A percentile compares a stretch with the other conserved stretches of the same genome.
phyloP scores from a whole-genome alignment of 1,140 invertebrate genomes.

The Calosoma granatense region DNA sequence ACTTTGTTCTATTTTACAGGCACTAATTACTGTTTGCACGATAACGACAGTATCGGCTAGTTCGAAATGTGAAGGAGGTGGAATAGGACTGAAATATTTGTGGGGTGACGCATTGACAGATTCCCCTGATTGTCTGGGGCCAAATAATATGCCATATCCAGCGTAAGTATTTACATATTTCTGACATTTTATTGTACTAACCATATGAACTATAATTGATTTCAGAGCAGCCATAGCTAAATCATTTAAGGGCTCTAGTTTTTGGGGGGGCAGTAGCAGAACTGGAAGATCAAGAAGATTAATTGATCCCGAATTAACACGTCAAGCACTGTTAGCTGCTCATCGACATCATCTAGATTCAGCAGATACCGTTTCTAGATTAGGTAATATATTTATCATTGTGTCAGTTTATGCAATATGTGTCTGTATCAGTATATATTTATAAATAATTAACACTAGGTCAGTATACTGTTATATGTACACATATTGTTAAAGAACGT shows the following conservation, averaged over 20 bases:
- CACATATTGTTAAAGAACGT: neutral
- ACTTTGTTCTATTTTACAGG: no score
- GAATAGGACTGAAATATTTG: slow-evolving; percentile 59
- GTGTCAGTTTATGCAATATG: slow-evolving; percentile 11
- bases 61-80: slow-evolving; percentile 45
- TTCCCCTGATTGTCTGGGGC: slow-evolving; percentile 61
- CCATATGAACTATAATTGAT: slow-evolving; percentile 11
- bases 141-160: slow-evolving; percentile 70
- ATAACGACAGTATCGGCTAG: slow-evolving; percentile 16
- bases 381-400: slow-evolving; percentile 24
- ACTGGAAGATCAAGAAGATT: slow-evolving; percentile 47
- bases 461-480: neutral
- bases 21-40: slow-evolving; percentile 12
- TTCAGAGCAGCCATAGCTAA: slow-evolving; percentile 52
- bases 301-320: slow-evolving; percentile 59
- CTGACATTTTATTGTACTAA: neutral
- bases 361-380: slow-evolving; percentile 27
- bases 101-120: slow-evolving; percentile 77
- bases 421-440: neutral
- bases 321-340: slow-evolving; percentile 53
- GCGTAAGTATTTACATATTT: slow-evolving; percentile 46
- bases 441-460: neutral
- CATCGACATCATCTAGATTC: slow-evolving; percentile 44
- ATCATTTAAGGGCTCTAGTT: slow-evolving; percentile 42
- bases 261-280: slow-evolving; percentile 47